Evolutionary conservation across 2,113 vertebrate genomes (phyloP).

Genomic region (Pedetes capensis): DNA sequence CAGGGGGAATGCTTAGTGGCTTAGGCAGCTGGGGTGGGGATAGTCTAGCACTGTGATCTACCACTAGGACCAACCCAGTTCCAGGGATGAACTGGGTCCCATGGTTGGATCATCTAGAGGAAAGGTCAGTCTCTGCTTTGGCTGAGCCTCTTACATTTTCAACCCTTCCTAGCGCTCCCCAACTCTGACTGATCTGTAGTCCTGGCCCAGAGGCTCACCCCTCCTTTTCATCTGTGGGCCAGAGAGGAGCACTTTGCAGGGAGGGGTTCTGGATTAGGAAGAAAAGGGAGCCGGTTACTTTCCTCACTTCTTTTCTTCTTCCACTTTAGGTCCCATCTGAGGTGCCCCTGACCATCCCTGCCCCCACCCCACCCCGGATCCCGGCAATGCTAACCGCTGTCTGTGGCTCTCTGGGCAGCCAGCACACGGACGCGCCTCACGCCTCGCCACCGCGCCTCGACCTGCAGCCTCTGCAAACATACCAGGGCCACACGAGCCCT

Average conservation of each 20-base stretch:
- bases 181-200: background rate
- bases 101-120: background rate
- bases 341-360: conserved; percentile 68
- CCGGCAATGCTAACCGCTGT: conserved; percentile 88
- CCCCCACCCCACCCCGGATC: conserved; percentile 68
- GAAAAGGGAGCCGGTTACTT: background rate
- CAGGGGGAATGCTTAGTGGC: background rate
- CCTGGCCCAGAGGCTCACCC: background rate
- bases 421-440: conserved; percentile 84
- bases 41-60: background rate
- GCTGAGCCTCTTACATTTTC: background rate
- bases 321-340: conserved; percentile 73
- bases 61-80: background rate
- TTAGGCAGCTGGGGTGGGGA: background rate
- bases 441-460: conserved; percentile 82
- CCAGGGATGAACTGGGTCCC: background rate
- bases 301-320: background rate
- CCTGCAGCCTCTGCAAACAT: conserved; percentile 84
- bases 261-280: background rate
- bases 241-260: background rate
- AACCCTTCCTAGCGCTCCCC: background rate
- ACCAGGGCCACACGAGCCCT: conserved; percentile 81
- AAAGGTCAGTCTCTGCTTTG: background rate
- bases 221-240: background rate
- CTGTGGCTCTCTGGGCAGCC: conserved; percentile 86